A percentile compares a stretch with the other conserved stretches of the same genome.
Evolutionary conservation across 1,140 invertebrate genomes (phyloP).

Genomic region (Nixonia krombeini): DNA sequence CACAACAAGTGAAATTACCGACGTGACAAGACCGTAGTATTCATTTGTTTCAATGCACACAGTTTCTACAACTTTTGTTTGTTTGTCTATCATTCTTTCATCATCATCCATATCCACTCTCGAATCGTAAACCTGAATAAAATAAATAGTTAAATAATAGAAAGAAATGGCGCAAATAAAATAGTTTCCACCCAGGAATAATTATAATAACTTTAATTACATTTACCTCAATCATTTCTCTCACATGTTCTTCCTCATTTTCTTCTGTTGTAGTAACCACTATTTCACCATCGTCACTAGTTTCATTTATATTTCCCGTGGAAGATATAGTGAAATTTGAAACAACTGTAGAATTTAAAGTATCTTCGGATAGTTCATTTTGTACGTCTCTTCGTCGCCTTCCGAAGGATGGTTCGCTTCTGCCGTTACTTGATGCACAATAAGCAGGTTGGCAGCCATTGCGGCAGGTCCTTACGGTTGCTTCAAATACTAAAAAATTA

Average conservation of each 20-base stretch:
- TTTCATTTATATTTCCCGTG: too few relatives aligned
- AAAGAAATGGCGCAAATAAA: too few relatives aligned
- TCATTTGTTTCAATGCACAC: conserved; percentile 82
- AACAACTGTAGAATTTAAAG: conserved; percentile 15
- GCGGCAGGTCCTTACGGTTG: conserved; percentile 89
- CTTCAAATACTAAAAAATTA: conserved; percentile 94
- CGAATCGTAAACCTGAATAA: conserved; percentile 76
- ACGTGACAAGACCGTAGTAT: conserved; percentile 83
- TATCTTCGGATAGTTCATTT: conserved; percentile 47
- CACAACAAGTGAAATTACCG: conserved; percentile 79
- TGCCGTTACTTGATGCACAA: conserved; percentile 78
- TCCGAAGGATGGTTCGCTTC: conserved; percentile 87
- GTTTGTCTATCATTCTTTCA: conserved; percentile 71
- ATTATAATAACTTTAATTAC: not conserved
- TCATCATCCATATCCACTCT: conserved; percentile 80
- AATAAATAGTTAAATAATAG: too few relatives aligned
- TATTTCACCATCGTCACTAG: conserved; percentile 17
- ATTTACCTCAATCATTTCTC: conserved; percentile 87
- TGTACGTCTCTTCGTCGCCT: conserved; percentile 75
- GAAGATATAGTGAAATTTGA: conserved; percentile 1
- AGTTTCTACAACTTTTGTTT: conserved; percentile 74
- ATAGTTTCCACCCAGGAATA: not conserved
- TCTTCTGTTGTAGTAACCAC: conserved; percentile 45
- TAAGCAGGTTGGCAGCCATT: conserved; percentile 92
- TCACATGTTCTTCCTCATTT: conserved; percentile 77